Evolutionary conservation across 2,888 invertebrate genomes (phyloP), one percentile per base, ranked within the genome.

Genomic region (Lathronympha strigana): DNA sequence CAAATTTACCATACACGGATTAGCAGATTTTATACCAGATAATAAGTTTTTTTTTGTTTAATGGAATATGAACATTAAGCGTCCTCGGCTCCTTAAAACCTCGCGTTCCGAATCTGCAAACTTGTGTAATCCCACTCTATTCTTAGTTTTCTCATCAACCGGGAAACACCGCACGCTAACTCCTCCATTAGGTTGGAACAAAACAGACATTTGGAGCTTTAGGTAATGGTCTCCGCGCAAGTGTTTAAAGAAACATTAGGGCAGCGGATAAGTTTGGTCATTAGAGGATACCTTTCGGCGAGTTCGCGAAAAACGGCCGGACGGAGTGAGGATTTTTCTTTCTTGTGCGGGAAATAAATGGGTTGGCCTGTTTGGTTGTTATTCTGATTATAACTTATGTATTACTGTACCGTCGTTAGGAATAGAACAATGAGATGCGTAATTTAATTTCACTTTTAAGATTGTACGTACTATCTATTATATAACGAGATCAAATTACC

Each of bases 191-290:
- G 63, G 66, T 61, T 31, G 63, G 68, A 73, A 71, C 71, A 72
- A 72, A 71, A 72, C 70, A 72, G 70, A 68, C 69, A 67, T 71
- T 69, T 55, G 63, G 63, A 67, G 71, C 53, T 62, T 68, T 66
- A 70, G 63, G 79, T 83, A 83, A 84, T 82, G 83, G 80, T 71
- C 73, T 71, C 69, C 19, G 68, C 72, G 71, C 71, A 79, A 81
- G 82, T 81, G 77, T 83, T 86, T 82, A 87, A 86, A 85, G 82
- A 87, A 78, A 78, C 86, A 86, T 86, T 87, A 82, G 76, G 72
- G 75, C 69, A 68, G 68, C 69, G 76, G 73, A 77, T 77, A 85
- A 87, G 82, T 85, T 85, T 71, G 78, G 81, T 79, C 86, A 86
- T 87, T 87, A 86, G 80, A 73, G 67, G 70, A 73, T 71, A 75